These are phyloP conservation scores for Microctenopoma stevenorrisi DNA, from an alignment of 2,797 vertebrate species.

Conservation along the genomic window DNA sequence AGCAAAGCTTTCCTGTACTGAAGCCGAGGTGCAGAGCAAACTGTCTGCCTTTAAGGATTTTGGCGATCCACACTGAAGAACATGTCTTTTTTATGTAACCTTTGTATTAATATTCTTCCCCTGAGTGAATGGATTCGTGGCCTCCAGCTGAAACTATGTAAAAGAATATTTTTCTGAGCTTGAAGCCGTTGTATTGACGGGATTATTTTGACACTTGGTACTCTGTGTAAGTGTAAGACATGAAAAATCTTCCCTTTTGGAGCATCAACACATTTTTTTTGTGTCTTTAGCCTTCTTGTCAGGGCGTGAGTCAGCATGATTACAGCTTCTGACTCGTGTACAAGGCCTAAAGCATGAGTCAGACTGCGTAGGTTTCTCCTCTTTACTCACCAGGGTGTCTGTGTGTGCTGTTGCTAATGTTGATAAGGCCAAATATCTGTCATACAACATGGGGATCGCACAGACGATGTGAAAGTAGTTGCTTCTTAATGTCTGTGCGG, in stretches of 20 bases:
- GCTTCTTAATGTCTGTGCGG: constrained; percentile 2
- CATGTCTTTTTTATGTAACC: constrained; percentile 3
- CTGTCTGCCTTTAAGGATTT: not conserved
- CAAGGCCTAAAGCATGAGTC: constrained; percentile 28
- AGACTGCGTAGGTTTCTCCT: constrained; percentile 34
- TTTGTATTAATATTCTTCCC: not conserved
- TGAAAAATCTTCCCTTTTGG: not conserved
- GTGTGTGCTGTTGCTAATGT: constrained; percentile 14
- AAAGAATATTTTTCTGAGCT: not conserved
- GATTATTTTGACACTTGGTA: constrained; percentile 9
- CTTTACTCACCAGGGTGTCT: constrained; percentile 27
- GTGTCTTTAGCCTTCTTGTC: constrained; percentile 13
- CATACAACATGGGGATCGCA: constrained; percentile 3
- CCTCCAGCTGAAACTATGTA: not conserved
- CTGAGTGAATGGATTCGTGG: not conserved
- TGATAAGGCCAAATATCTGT: constrained; percentile 11
- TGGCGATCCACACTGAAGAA: constrained; percentile 1
- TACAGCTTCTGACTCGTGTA: constrained; percentile 17
- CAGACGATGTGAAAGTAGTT: not conserved
- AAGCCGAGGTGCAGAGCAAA: not conserved
- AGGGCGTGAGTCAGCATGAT: constrained; percentile 37
- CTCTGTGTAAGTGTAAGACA: not conserved
- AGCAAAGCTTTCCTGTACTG: constrained; percentile 16
- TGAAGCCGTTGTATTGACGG: not conserved
- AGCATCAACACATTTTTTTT: not conserved